These are phyloP conservation scores for Cydia strobilella DNA, from an alignment of 1,140 invertebrate species.

Conservation along the genomic window DNA sequence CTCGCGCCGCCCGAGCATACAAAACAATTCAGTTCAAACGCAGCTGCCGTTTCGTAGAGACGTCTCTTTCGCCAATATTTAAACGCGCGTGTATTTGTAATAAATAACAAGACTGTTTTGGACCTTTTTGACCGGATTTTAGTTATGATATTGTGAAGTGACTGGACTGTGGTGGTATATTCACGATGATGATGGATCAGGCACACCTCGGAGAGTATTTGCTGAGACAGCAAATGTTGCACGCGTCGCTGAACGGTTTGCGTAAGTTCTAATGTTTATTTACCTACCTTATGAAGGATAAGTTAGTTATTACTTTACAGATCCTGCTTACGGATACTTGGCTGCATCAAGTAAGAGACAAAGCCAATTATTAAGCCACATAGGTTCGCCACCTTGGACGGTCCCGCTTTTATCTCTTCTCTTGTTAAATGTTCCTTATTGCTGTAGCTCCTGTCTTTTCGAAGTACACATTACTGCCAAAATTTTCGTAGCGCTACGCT, in stretches of 20 bases:
- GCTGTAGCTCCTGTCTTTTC: no score
- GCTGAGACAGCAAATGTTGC: slow-evolving; percentile 75
- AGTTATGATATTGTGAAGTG: slow-evolving; percentile 37
- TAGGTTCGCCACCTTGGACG: no score
- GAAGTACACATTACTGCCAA: no score
- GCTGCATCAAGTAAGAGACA: background rate
- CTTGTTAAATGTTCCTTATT: no score
- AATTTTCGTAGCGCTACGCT: no score
- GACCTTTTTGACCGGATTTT: slow-evolving; percentile 41
- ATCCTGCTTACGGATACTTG: background rate
- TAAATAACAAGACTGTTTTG: slow-evolving; percentile 34
- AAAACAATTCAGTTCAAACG: slow-evolving; percentile 62
- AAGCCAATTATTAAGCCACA: background rate
- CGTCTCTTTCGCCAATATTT: slow-evolving; percentile 44
- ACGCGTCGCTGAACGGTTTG: slow-evolving; percentile 67
- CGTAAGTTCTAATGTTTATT: slow-evolving; percentile 56
- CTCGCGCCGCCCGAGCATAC: slow-evolving; percentile 65
- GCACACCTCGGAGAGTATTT: slow-evolving; percentile 74
- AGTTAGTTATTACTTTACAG: background rate
- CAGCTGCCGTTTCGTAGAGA: slow-evolving; percentile 63
- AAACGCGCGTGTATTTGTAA: slow-evolving; percentile 42
- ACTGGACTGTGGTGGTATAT: slow-evolving; percentile 36
- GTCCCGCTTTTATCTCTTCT: no score
- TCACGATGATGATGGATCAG: slow-evolving; percentile 75
- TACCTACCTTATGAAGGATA: background rate